Evolutionary conservation across 1,140 invertebrate genomes (phyloP).

Genomic region (Drosophila melanogaster): Release_6_plus_ISO1_MT NT_033777.3:30624501-30625000

Average conservation of each 20-base stretch:
- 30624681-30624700: conserved; percentile 44
- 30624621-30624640: conserved; percentile 50
- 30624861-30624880: conserved; percentile 24
- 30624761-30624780: conserved; percentile 68
- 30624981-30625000: conserved; percentile 8
- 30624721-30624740: conserved; percentile 73
- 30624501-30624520: conserved; percentile 72
- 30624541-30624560: conserved; percentile 83
- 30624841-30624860: conserved; percentile 40
- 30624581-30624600: conserved; percentile 26
- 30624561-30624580: conserved; percentile 33
- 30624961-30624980: conserved; percentile 70
- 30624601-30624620: conserved; percentile 82
- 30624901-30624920: conserved; percentile 59
- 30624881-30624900: conserved; percentile 13
- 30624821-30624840: conserved; percentile 70
- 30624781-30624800: conserved; percentile 56
- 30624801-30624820: conserved; percentile 67
- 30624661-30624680: conserved; percentile 45
- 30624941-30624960: conserved; percentile 74
- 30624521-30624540: conserved; percentile 66
- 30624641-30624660: conserved; percentile 26
- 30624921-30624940: conserved; percentile 64
- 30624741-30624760: conserved; percentile 3
- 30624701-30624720: conserved; percentile 80